Base-by-base conservation (phyloP, 2,797 vertebrate genomes). In the Leptoclinus maculatus region DNA sequence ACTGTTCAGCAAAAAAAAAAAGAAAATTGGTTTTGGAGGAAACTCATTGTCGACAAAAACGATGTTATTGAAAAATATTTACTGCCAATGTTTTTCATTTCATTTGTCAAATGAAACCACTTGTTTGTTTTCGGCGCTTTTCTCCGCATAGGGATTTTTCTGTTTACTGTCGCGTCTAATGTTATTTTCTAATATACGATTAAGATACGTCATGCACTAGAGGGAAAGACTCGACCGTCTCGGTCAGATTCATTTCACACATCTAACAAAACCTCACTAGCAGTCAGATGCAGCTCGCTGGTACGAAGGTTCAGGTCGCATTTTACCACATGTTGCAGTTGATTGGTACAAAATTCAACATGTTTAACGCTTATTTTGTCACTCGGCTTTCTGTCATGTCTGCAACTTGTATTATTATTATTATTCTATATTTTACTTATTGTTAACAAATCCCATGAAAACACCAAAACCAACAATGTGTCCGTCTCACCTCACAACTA, bases 1-100 rank as follows among this genome's bases (percentile, higher is more conserved):
- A 29, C 66, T 76, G 66, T 21, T 65, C 78, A 77, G 83, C 83
- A 72, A 19, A 41, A 45, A 45, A 45, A 7, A 19, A 16, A 43
- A 16, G 16, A 71, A n/a, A 47, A 23, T 39, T 17, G 19, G 13
- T 66, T 90, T 72, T 70, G 84, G 85, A 74, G 85, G 87, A 84
- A 90, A 83, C 79, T 0, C 66, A 13, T 72, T 29, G 74, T 16
- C 27, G 11, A 39, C 65, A 47, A 34, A 5, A 80, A 67, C 13
- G 14, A 66, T 65, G 6, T 60, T 38, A 25, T 41, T 66, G 66
- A 82, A 41, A 66, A 71, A 65, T 68, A 10, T 54, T 57, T 66
- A 74, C 78, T 82, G 76, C 71, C 74, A 39, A 7, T 41, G 43
- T 56, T 77, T 71, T 74, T 71, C 19, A 4, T 58, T 45, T 29